These are phyloP conservation scores for Embiotoca jacksoni DNA, from an alignment of 2,113 vertebrate species.

Conservation along the genomic window DNA sequence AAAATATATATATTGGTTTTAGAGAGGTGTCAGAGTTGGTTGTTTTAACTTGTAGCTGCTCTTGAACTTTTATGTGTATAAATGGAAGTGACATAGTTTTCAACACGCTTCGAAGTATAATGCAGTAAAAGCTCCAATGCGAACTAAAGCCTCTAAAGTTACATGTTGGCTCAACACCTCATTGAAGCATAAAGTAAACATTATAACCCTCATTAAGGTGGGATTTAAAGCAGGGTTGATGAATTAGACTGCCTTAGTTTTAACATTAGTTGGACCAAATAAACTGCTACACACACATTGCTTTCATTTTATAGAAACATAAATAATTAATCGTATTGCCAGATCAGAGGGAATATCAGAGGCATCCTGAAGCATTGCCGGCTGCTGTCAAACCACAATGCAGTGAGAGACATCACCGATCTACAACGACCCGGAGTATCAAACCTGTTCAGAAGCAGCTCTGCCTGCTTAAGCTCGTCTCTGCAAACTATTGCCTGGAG, in stretches of 20 bases:
- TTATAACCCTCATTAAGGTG: not conserved
- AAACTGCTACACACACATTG: not conserved
- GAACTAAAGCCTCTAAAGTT: not conserved
- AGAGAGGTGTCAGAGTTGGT: not conserved
- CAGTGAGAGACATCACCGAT: not conserved
- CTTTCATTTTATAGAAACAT: not conserved
- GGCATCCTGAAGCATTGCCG: not conserved
- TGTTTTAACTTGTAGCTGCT: not conserved
- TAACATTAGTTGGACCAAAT: not conserved
- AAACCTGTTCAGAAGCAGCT: not conserved
- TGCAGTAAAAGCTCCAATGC: not conserved
- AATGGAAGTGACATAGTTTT: not conserved
- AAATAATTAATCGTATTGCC: not conserved
- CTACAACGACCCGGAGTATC: not conserved
- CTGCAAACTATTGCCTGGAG: not conserved
- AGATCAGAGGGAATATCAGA: not conserved
- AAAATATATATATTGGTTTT: too few relatives aligned
- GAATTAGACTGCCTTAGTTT: not conserved
- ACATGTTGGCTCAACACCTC: not conserved
- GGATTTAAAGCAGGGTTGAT: not conserved
- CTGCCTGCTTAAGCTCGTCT: not conserved
- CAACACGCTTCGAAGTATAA: not conserved
- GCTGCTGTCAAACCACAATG: constrained; percentile 16
- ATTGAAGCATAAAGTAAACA: not conserved
- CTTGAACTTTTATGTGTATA: not conserved